These are phyloP conservation scores for Pteropus rufus DNA, from an alignment of 2,797 vertebrate genomes.

Conservation along the genomic window DNA sequence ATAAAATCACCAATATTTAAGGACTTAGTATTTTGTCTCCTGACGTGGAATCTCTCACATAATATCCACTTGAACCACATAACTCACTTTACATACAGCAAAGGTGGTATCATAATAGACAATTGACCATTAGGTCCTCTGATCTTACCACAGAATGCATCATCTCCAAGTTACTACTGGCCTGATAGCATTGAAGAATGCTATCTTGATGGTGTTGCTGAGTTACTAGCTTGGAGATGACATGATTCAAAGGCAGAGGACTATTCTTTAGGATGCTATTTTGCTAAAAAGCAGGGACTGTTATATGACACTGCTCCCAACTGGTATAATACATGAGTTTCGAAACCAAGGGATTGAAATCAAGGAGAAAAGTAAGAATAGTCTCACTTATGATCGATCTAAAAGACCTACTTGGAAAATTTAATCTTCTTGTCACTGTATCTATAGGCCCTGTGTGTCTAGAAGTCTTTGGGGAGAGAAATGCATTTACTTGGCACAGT, in stretches of 20 bases:
- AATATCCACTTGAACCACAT: neutral
- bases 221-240: neutral
- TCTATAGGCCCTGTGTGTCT: neutral
- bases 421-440: neutral
- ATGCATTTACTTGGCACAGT: neutral
- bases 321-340: neutral
- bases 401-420: neutral
- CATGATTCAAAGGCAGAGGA: neutral
- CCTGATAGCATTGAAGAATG: neutral
- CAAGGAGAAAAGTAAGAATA: neutral
- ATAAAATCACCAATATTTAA: neutral
- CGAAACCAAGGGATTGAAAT: neutral
- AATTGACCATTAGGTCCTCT: neutral
- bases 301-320: neutral
- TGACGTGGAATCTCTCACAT: neutral
- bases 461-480: neutral
- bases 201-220: neutral
- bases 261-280: neutral
- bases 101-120: neutral
- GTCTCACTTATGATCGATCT: neutral
- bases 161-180: neutral
- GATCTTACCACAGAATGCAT: neutral
- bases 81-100: neutral
- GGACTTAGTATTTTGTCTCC: neutral
- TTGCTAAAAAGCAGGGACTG: neutral